Base-by-base conservation (phyloP, 2,888 invertebrate genomes). In the Synergus japonicus region DNA sequence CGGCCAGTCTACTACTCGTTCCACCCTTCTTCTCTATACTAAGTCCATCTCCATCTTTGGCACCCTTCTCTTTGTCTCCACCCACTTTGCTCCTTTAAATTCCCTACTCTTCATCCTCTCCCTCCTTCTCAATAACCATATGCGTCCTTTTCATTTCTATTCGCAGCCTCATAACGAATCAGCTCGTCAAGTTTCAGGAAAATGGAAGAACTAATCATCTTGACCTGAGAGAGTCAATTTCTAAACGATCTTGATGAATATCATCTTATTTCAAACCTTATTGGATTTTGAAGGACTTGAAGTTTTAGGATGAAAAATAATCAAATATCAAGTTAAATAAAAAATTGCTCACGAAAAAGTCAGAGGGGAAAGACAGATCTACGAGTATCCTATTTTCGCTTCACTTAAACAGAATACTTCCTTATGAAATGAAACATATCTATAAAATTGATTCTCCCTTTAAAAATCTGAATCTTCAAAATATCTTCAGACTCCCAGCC, bases 1-100 rank as follows among this genome's bases (percentile, higher is more conserved):
- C 89, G 85, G 86, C 87, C 87, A 86, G 87, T 86, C 85, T 86
- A 86, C 82, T 84, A 80, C 87, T 82, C 81, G 84, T 83, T 84
- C 81, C 81, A 84, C 85, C 85, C 78, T 83, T 84, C 86, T 88
- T 83, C 83, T 82, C 80, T 87, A 85, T 83, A 81, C 79, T 78
- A 78, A 78, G 77, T 80, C 83, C 82, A 82, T 84, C 81, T 82
- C 80, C 80, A 81, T 81, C 82, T 83, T 83, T 81, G 81, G 83
- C 83, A 83, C 83, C 83, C 81, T 76, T 46, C 46, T 54, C n/a
- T 76, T 78, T 64, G 79, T 82, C 41, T 18, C 43, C 76, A 43
- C 60, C 76, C 63, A 76, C 76, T 63, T 65, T n/a, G 18, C 37
- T 65, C 29, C 64, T 76, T 69, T 73, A 29, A 79, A 84, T 83